Base-by-base conservation (phyloP, 2,888 invertebrate genomes). In the Diadegma fenestrale region DNA sequence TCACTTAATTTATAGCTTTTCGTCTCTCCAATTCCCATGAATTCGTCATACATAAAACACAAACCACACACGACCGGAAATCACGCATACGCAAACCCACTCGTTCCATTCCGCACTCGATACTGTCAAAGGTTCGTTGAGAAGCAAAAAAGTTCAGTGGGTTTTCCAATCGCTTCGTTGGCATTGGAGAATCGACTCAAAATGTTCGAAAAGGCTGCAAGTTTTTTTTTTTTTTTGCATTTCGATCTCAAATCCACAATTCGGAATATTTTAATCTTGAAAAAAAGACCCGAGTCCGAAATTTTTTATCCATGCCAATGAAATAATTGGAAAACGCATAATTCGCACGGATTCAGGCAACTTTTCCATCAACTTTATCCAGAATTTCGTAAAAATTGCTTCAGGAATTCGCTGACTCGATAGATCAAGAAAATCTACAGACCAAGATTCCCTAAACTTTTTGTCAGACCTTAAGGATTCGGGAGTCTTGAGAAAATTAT, bases 1-100 rank as follows among this genome's bases (percentile, higher is more conserved):
- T 80, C 77, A 66, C 83, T 68, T 58, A 75, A 43, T 81, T 64
- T 54, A 26, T 80, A 22, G 41, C 76, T 84, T 66, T 66, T 79
- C 58, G 26, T 58, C 26, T 43, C 58, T 84, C 68, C 19, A 61
- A 72, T 68, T 80, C 10, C 48, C 61, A 45, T 73, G 41, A 45
- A 75, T 48, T 80, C 69, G 45, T 51, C 68, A 73, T 58, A 41
- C 73, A 54, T 48, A 37, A 71, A 19, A 71, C 48, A 69, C 48
- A 88, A 86, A 79, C 12, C 61, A 75, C 61, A 85, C 88, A 80
- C 88, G 87, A 87, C 66, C 87, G 84, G 80, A 64, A 71, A 79
- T 63, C 75, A 63, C 72, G 17, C 58, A 84, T 80, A 86, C 89
- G 82, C 86, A 88, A 85, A 79, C 81, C 85, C 84, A 85, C 87